Evolutionary conservation across 2,888 invertebrate genomes (phyloP).

Genomic region (Ichneumon xanthorius): DNA sequence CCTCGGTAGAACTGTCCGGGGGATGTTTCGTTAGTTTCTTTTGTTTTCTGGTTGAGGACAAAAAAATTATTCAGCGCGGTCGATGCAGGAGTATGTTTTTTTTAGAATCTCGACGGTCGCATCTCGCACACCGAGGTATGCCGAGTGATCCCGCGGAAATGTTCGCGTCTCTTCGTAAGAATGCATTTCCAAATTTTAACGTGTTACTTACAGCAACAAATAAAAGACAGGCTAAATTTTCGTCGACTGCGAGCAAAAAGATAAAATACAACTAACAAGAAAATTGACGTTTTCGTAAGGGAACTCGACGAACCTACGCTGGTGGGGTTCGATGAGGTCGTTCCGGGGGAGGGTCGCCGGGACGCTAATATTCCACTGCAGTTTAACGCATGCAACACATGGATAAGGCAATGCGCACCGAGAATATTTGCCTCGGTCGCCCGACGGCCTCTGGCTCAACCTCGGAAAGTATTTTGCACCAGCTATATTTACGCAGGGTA

Average conservation of each 20-base stretch:
- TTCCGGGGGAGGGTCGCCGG: constrained; percentile 36
- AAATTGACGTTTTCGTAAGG: not conserved
- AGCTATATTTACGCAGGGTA: constrained; percentile 78
- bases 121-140: constrained; percentile 72
- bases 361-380: constrained; percentile 16
- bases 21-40: constrained; percentile 18
- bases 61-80: constrained; percentile 69
- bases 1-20: not conserved
- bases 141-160: constrained; percentile 35
- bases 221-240: not conserved
- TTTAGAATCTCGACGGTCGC: constrained; percentile 67
- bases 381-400: constrained; percentile 6
- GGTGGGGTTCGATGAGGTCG: constrained; percentile 58
- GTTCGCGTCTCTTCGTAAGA: constrained; percentile 23
- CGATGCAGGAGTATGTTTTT: not conserved
- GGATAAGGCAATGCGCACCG: constrained; percentile 7
- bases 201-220: too few species aligned
- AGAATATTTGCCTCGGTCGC: constrained; percentile 72
- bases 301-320: not conserved
- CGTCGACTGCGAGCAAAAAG: not conserved
- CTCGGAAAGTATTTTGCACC: constrained; percentile 80
- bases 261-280: not conserved
- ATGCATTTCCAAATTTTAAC: not conserved
- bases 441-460: constrained; percentile 77
- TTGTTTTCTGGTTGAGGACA: constrained; percentile 3